Evolutionary conservation across 1,140 invertebrate genomes (phyloP).

Genomic region (Melanaphis sacchari): DNA sequence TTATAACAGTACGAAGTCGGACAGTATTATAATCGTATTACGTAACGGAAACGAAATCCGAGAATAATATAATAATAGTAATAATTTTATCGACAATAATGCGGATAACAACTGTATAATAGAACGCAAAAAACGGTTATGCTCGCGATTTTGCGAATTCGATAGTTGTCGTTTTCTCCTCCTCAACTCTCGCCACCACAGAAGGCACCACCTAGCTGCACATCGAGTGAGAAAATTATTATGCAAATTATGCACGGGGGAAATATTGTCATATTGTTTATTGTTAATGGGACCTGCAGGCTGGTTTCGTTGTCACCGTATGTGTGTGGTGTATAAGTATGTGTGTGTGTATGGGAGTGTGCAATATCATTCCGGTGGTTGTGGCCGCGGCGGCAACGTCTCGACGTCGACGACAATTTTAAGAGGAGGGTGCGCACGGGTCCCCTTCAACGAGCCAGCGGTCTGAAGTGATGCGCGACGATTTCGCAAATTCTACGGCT

Average conservation of each 20-base stretch:
- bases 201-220: not conserved
- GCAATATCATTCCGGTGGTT: not conserved
- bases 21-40: slow-evolving; percentile 48
- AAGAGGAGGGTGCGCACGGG: slow-evolving; percentile 30
- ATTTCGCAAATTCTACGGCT: slow-evolving; percentile 49
- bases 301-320: not conserved
- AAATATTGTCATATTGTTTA: slow-evolving; percentile 30
- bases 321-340: not conserved
- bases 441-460: not conserved
- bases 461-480: slow-evolving; percentile 55
- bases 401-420: slow-evolving; percentile 22
- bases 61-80: not conserved
- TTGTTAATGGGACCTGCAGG: slow-evolving; percentile 43
- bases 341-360: not conserved
- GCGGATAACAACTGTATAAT: not conserved
- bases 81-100: slow-evolving; percentile 16
- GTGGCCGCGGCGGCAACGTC: not conserved
- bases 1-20: not conserved
- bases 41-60: not conserved
- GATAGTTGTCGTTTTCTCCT: not conserved
- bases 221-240: slow-evolving; percentile 47
- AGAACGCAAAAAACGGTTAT: slow-evolving; percentile 39
- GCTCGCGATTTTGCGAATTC: slow-evolving; percentile 22
- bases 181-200: not conserved
- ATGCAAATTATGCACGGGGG: slow-evolving; percentile 44